Evolutionary conservation across 2,888 invertebrate species (phyloP).

Genomic region (Ophion obscuratus): DNA sequence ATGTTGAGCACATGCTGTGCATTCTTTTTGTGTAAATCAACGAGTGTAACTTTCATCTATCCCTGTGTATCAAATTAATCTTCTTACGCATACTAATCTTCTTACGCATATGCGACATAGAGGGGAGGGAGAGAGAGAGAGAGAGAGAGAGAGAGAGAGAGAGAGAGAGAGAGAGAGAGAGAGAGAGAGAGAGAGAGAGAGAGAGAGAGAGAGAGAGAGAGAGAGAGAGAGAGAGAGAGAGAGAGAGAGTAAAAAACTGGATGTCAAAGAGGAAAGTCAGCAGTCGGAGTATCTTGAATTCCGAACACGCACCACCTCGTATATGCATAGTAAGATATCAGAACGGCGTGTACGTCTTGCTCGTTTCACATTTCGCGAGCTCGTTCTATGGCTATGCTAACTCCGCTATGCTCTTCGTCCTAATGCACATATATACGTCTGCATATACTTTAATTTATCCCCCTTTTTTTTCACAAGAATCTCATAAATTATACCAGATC

Average conservation of each 20-base stretch:
- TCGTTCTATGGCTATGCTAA: conserved; percentile 16
- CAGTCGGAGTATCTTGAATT: conserved; percentile 37
- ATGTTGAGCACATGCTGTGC: no score
- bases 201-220: not conserved
- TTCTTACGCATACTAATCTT: no score
- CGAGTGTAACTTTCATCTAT: no score
- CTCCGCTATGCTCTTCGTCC: conserved; percentile 8
- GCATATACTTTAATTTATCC: conserved; percentile 33
- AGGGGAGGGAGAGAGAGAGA: no score
- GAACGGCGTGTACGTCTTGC: conserved; percentile 32
- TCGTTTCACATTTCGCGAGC: conserved; percentile 34
- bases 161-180: no score
- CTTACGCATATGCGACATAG: no score
- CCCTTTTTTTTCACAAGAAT: conserved; percentile 23
- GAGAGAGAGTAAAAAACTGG: not conserved
- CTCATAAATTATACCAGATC: conserved; percentile 48
- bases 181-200: not conserved
- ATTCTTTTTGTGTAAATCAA: no score
- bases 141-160: no score
- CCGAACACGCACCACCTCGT: conserved; percentile 54
- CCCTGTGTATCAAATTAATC: no score
- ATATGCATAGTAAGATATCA: conserved; percentile 56
- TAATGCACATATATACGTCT: conserved; percentile 12
- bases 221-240: no score
- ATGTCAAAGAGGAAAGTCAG: not conserved